Conservation (phyloP, 2,888 invertebrate species). For the Ligdia adustata region DNA sequence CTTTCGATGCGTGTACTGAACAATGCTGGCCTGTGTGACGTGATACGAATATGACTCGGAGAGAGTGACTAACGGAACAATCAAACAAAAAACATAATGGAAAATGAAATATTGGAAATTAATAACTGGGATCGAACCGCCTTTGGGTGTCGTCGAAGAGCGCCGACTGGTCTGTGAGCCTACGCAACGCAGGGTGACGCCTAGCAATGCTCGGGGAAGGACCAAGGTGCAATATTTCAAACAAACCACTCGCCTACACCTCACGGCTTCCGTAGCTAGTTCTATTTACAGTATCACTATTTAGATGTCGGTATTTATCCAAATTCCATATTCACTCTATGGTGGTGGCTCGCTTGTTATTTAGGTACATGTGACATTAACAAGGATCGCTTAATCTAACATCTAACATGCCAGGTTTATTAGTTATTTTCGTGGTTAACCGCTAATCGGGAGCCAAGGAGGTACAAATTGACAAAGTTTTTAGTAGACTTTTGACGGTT, state of each 20-base stretch:
- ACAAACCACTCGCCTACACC: constrained; percentile 44
- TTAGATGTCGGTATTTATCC: constrained; percentile 40
- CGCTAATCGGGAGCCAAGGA: constrained; percentile 68
- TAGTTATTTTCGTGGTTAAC: constrained; percentile 52
- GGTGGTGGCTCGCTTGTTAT: constrained; percentile 65
- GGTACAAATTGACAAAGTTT: constrained; percentile 50
- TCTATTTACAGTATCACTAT: constrained; percentile 42
- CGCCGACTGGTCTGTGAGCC: constrained; percentile 63
- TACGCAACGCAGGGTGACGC: constrained; percentile 67
- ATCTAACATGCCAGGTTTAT: constrained; percentile 71
- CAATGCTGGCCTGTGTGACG: constrained; percentile 61
- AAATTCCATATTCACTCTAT: constrained; percentile 64
- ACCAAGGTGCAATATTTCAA: constrained; percentile 49
- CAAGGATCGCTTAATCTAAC: constrained; percentile 59
- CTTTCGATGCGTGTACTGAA: constrained; percentile 62
- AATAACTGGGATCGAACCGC: constrained; percentile 57
- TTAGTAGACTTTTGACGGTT: constrained; percentile 35
- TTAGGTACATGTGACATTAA: constrained; percentile 47
- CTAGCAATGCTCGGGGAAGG: constrained; percentile 52
- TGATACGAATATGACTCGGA: constrained; percentile 76
- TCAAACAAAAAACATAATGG: constrained; percentile 50
- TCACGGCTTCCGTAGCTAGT: constrained; percentile 44
- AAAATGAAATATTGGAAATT: constrained; percentile 50
- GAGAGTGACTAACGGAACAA: constrained; percentile 63
- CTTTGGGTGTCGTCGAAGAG: constrained; percentile 64